Evolutionary conservation across 2,113 vertebrate genomes (phyloP).

Genomic region (Indri indri): DNA sequence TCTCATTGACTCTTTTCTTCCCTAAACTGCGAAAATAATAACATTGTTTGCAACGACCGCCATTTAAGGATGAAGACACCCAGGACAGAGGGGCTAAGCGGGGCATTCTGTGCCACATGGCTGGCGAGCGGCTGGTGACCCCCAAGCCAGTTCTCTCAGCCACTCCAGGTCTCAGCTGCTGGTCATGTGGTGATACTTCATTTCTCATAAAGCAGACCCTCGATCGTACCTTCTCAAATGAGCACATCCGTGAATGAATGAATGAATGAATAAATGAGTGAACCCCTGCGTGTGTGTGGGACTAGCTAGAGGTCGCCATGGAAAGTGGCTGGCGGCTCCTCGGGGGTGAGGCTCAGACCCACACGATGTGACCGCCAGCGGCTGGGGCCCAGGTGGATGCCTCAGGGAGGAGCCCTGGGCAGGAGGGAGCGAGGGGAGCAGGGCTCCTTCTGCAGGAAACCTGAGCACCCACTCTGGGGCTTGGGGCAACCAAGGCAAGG

Average conservation of each 20-base stretch:
- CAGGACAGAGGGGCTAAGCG: background rate
- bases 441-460: background rate
- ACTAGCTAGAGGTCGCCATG: fast-evolving
- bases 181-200: background rate
- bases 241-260: background rate
- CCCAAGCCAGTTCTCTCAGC: background rate
- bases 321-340: too few relatives aligned
- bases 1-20: background rate
- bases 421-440: background rate
- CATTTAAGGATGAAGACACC: background rate
- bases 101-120: fast-evolving
- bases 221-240: fast-evolving
- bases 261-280: too few relatives aligned
- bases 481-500: background rate
- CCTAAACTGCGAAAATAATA: background rate
- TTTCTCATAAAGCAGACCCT: background rate
- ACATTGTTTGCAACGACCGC: background rate
- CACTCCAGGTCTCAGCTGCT: background rate
- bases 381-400: background rate
- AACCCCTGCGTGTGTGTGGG: fast-evolving
- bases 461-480: background rate
- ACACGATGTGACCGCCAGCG: fast-evolving
- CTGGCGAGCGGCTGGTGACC: fast-evolving
- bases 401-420: fast-evolving
- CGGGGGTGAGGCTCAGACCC: background rate